phyloP scores from a whole-genome alignment of 53 echinoderm and acorn worm genomes.

The Zoroaster sp. region DNA sequence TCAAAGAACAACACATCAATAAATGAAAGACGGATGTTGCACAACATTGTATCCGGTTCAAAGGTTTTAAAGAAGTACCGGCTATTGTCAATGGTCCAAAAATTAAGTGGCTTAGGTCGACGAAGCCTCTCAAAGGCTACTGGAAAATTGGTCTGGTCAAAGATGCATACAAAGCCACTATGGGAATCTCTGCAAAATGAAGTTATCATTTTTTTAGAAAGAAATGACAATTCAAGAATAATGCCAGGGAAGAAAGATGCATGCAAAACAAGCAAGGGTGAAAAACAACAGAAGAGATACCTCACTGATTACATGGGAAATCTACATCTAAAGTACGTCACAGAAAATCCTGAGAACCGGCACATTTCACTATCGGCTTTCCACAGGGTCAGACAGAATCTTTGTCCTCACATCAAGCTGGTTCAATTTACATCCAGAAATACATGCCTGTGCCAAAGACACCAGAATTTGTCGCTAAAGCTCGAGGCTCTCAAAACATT shows the following conservation, averaged over 20 bases:
- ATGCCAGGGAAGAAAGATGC: conserved; percentile 58
- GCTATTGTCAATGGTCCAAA: conserved; percentile 20
- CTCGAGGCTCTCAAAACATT: conserved; percentile 57
- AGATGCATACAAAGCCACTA: neutral
- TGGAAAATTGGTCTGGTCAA: neutral
- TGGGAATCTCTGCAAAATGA: conserved; percentile 54
- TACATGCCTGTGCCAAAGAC: conserved; percentile 52
- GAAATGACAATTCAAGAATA: conserved; percentile 58
- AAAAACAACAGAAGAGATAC: conserved; percentile 45
- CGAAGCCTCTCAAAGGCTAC: conserved; percentile 44
- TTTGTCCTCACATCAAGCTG: conserved; percentile 51
- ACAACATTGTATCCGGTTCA: conserved; percentile 10
- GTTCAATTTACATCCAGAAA: conserved; percentile 50
- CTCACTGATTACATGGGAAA: conserved; percentile 50
- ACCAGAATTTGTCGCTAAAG: conserved; percentile 59
- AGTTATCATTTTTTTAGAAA: conserved; percentile 55
- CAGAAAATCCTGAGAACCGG: conserved; percentile 55
- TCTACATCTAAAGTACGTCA: conserved; percentile 49
- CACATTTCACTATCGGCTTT: conserved; percentile 56
- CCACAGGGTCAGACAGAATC: conserved; percentile 33
- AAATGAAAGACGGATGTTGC: neutral
- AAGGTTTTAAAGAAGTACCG: conserved; percentile 57
- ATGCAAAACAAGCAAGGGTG: conserved; percentile 44
- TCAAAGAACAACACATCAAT: neutral
- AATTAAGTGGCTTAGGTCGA: conserved; percentile 48